phyloP scores from a whole-genome alignment of 2,888 invertebrate genomes.

The Plebejus argus region DNA sequence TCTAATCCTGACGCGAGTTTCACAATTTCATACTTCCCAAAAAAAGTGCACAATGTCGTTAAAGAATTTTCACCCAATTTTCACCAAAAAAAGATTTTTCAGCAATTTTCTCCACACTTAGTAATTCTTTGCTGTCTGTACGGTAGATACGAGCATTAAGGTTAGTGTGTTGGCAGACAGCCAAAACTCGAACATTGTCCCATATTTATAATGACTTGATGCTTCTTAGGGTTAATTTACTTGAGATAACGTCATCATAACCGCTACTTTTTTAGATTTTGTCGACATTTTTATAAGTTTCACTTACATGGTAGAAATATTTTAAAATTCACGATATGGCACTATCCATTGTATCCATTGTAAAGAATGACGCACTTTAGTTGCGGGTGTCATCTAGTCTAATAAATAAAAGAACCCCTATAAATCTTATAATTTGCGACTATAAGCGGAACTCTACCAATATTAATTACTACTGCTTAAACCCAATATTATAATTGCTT shows the following conservation, averaged over 20 bases:
- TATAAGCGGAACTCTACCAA: too few relatives aligned
- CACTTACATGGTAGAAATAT: too few relatives aligned
- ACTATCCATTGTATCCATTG: too few relatives aligned
- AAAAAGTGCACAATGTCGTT: not conserved
- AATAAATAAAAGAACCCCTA: too few relatives aligned
- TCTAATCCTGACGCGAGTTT: too few relatives aligned
- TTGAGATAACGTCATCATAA: too few relatives aligned
- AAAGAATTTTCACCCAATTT: not conserved
- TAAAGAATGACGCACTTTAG: too few relatives aligned
- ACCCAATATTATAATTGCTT: not conserved
- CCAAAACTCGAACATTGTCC: conserved; percentile 15
- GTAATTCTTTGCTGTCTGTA: not conserved
- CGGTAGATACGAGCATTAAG: not conserved
- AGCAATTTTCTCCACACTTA: not conserved
- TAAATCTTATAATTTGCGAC: too few relatives aligned
- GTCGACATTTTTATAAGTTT: not conserved
- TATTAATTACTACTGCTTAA: not conserved
- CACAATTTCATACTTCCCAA: not conserved
- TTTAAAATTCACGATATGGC: too few relatives aligned
- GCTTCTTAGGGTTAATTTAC: conserved; percentile 13
- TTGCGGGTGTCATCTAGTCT: too few relatives aligned
- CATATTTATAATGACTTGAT: conserved; percentile 27
- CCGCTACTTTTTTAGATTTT: not conserved
- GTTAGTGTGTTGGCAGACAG: conserved; percentile 16
- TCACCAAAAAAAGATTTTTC: not conserved